phyloP scores from a whole-genome alignment of 2,888 invertebrate species.

The Lydus trimaculatus region DNA sequence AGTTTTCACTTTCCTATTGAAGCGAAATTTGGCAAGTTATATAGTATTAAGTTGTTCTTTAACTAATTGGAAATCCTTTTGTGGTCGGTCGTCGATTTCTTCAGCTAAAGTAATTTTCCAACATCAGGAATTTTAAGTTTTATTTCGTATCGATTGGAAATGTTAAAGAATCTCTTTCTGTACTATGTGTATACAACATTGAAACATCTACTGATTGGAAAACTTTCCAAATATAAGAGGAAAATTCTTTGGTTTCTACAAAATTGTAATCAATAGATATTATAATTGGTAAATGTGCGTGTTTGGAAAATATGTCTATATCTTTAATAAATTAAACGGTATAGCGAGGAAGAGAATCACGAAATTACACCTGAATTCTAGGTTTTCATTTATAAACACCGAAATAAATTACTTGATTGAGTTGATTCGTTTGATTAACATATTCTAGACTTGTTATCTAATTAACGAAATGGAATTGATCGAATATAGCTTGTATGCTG shows the following conservation, averaged over 20 bases:
- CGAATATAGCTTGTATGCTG: neutral
- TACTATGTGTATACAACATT: neutral
- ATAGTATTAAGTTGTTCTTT: neutral
- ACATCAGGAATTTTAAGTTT: conserved; percentile 4
- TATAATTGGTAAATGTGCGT: conserved; percentile 1
- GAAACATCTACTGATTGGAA: neutral
- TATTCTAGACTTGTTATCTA: neutral
- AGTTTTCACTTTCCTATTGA: neutral
- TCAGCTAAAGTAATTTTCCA: neutral
- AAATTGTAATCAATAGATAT: neutral
- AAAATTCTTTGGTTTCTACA: neutral
- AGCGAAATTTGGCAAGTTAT: neutral
- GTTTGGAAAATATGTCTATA: neutral
- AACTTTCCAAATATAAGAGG: neutral
- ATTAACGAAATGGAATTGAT: neutral
- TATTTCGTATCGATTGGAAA: neutral
- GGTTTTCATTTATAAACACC: neutral
- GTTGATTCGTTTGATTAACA: neutral
- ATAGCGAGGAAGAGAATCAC: neutral
- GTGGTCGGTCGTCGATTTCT: neutral
- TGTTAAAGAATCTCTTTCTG: neutral
- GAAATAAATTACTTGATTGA: neutral
- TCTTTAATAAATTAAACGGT: neutral
- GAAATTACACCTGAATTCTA: neutral
- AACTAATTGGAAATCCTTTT: conserved; percentile 10